Evolutionary conservation across 2,113 vertebrate genomes (phyloP), one percentile per base, ranked within the genome.

Genomic region (Sinocyclocheilus anophthalmus): DNA sequence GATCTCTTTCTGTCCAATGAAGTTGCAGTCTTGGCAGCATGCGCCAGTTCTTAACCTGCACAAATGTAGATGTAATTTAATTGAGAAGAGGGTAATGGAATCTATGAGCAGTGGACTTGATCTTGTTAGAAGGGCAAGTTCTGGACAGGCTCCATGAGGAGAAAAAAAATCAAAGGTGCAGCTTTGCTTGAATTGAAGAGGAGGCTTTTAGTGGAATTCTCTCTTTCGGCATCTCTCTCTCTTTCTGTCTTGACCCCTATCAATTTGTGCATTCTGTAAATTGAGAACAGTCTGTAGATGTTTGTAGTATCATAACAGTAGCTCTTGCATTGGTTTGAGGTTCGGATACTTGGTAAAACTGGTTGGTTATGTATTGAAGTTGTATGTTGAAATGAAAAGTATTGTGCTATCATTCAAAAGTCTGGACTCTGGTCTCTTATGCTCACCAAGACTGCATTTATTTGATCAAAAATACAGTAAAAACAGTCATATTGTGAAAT

Each of bases 51-150:
- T 94, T 94, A 95, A 94, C 92, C 90, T 93, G 88, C 86, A 87
- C 93, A 93, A 94, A 95, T 94, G 92, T 93, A 94, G 93, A 92
- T 92, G 90, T 94, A 95, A 95, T 94, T 93, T 92, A 93, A 95
- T 95, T 92, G 90, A 94, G 92, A 87, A 88, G 91, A 67, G 89
- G 86, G 89, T 95, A 95, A 95, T 94, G 91, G 88, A 94, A 94
- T 95, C 91, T 92, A 91, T 83, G 85, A 92, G 92, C 92, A 92
- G 90, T 88, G 88, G 92, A 91, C 89, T 92, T 94, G 92, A 94
- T 94, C 92, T 94, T 59, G 92, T 94, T 94, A 94, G 90, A 84
- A 84, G 87, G 88, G 82, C 88, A 14, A 53, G 48, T 79, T 88
- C 87, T 90, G 89, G 90, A 92, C 84, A 84, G 90, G 72, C 89